Conservation (phyloP, 2,797 vertebrate species). For the Oryzias sinensis region DNA sequence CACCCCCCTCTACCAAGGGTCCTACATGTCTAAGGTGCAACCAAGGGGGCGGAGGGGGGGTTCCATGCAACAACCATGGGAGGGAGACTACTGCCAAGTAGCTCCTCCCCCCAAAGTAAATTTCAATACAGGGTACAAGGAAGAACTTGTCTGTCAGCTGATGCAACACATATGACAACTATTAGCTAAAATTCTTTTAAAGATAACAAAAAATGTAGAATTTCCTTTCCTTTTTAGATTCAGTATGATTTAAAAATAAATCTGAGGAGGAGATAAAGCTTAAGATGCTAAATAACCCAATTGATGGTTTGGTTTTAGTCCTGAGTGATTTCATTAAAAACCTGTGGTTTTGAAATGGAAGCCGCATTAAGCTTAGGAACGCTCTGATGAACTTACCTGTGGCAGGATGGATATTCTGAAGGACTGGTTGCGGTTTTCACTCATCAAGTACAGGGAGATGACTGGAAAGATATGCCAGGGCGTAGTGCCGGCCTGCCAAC, state of each 20-base stretch:
- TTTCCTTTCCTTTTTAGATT: not conserved
- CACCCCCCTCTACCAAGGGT: no score
- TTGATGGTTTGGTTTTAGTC: not conserved
- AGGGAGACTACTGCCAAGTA: no score
- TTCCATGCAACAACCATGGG: no score
- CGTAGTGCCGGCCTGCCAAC: slow-evolving; percentile 95
- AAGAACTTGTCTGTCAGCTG: not conserved
- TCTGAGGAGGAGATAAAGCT: not conserved
- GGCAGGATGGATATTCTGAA: slow-evolving; percentile 98
- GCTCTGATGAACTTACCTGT: slow-evolving; percentile 78
- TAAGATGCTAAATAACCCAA: not conserved
- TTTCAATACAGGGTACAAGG: not conserved
- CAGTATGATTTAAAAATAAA: not conserved
- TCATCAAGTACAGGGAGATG: slow-evolving; percentile 97
- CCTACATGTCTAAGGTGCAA: no score
- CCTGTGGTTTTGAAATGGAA: no score
- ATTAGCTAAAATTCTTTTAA: no score
- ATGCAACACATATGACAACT: no score
- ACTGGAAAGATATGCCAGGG: slow-evolving; percentile 98
- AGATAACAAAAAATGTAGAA: no score
- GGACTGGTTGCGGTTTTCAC: slow-evolving; percentile 94
- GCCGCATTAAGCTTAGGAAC: not conserved
- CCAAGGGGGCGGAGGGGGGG: no score
- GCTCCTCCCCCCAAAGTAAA: no score
- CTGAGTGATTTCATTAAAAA: not conserved